Percentiles rank a stretch among this genome's conserved stretches.
These are phyloP conservation scores for Drosophila prolongata DNA, from an alignment of 2,888 invertebrate species.

Conservation along the genomic window DNA sequence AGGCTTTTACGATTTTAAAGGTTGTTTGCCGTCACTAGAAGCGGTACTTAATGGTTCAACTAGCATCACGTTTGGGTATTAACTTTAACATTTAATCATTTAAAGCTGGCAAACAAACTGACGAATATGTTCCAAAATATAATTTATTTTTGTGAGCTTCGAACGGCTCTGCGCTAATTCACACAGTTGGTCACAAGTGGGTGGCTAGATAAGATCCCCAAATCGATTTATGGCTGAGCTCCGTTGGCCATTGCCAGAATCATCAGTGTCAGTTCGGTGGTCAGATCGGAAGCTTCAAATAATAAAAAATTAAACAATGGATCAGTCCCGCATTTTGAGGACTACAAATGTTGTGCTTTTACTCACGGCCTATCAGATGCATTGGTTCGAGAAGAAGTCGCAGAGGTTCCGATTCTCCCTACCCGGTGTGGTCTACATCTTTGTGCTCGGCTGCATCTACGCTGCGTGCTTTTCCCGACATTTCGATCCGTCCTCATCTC, in stretches of 20 bases:
- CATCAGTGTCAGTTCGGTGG: conserved; percentile 14
- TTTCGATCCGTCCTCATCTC: conserved; percentile 62
- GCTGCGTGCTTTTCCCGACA: conserved; percentile 75
- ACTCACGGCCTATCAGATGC: conserved; percentile 58
- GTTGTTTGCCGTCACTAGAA: too few relatives aligned
- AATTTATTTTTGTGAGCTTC: conserved; percentile 2
- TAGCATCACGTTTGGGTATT: conserved; percentile 1
- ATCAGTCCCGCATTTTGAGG: conserved; percentile 52
- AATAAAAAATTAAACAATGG: conserved; percentile 34
- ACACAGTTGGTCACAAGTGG: conserved; percentile 33
- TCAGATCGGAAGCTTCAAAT: not conserved
- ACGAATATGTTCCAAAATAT: not conserved
- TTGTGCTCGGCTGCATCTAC: conserved; percentile 51
- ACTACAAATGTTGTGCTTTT: conserved; percentile 54
- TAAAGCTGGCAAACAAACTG: not conserved
- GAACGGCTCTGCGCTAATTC: conserved; percentile 36
- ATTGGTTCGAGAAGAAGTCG: conserved; percentile 54
- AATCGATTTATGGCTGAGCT: conserved; percentile 13
- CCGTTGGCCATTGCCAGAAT: not conserved
- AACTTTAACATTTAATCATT: not conserved
- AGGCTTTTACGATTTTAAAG: too few relatives aligned
- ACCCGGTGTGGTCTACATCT: conserved; percentile 40
- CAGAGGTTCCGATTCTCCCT: conserved; percentile 52
- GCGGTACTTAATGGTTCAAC: not conserved
- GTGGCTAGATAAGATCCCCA: conserved; percentile 48